A percentile compares a stretch with the other conserved stretches of the same genome.
phyloP scores from a whole-genome alignment of 2,113 vertebrate species.

The Barnardius zonarius region DNA sequence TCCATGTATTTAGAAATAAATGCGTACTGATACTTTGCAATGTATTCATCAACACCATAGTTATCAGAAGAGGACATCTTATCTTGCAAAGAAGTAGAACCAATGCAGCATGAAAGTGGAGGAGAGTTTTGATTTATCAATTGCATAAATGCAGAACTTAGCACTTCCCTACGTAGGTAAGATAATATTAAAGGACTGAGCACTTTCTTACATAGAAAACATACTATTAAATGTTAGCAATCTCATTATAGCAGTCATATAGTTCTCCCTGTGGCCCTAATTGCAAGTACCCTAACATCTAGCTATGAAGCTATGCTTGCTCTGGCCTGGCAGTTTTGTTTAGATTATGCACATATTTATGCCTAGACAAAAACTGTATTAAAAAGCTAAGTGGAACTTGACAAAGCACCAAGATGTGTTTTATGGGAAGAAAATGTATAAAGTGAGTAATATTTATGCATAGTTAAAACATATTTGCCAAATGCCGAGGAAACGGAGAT shows the following conservation, averaged over 20 bases:
- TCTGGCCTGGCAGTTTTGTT: not conserved
- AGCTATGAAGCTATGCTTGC: not conserved
- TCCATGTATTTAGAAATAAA: not conserved
- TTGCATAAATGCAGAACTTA: not conserved
- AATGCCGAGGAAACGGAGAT: not conserved
- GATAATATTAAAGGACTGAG: not conserved
- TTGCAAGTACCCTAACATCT: not conserved
- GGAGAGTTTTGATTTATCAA: not conserved
- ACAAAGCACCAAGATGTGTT: constrained; percentile 13
- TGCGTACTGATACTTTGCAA: not conserved
- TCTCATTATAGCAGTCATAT: not conserved
- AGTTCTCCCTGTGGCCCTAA: not conserved
- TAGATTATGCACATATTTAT: not conserved
- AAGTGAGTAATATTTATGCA: constrained; percentile 55
- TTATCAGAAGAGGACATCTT: not conserved
- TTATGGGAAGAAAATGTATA: constrained; percentile 11
- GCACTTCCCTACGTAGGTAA: not conserved
- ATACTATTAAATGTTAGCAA: not conserved
- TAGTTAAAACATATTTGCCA: constrained; percentile 51
- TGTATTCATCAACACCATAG: not conserved
- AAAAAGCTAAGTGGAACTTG: constrained; percentile 8
- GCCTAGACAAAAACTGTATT: not conserved
- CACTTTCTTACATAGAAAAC: not conserved
- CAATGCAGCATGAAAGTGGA: not conserved
- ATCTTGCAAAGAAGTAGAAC: not conserved